These are phyloP conservation scores for Perca flavescens DNA, from an alignment of 2,113 vertebrate genomes.

Conservation along the genomic window DNA sequence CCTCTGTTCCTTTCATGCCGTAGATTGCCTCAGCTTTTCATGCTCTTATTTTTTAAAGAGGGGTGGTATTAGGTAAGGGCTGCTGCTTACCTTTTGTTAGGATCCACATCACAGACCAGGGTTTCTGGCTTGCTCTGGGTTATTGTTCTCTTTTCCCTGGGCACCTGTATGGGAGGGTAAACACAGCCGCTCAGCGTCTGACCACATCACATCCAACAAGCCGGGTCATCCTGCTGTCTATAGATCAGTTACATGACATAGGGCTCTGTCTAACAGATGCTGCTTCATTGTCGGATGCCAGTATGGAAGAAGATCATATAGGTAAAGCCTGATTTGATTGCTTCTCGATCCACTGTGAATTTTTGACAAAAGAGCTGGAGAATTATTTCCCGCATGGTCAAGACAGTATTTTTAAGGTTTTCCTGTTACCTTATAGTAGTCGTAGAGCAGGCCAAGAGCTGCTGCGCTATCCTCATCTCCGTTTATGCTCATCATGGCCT, in stretches of 20 bases:
- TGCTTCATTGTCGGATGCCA: slow-evolving; percentile 18
- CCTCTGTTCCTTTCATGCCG: neutral
- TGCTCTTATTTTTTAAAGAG: slow-evolving; percentile 53
- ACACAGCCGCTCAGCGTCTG: slow-evolving; percentile 82
- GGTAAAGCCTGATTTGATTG: slow-evolving; percentile 4
- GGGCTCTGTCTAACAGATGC: slow-evolving; percentile 65
- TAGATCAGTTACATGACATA: slow-evolving; percentile 68
- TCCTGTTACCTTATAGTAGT: slow-evolving; percentile 97
- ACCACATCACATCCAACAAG: slow-evolving; percentile 81
- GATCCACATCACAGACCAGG: slow-evolving; percentile 93
- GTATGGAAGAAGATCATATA: neutral
- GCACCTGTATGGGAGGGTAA: slow-evolving; percentile 89
- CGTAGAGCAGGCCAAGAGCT: slow-evolving; percentile 94
- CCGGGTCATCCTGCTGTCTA: slow-evolving; percentile 55
- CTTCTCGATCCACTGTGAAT: neutral
- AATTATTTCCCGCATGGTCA: neutral
- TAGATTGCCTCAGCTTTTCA: slow-evolving; percentile 22
- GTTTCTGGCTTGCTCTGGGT: slow-evolving; percentile 91
- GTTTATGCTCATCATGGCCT: slow-evolving; percentile 99
- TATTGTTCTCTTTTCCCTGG: slow-evolving; percentile 92
- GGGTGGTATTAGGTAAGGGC: slow-evolving; percentile 31
- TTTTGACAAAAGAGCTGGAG: neutral
- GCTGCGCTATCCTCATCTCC: slow-evolving; percentile 98
- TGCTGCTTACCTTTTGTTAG: slow-evolving; percentile 92
- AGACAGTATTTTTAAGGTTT: neutral